Evolutionary conservation across 2,113 vertebrate genomes (phyloP), one percentile per base, ranked within the genome.

Genomic region (Amphilophus citrinellus): DNA sequence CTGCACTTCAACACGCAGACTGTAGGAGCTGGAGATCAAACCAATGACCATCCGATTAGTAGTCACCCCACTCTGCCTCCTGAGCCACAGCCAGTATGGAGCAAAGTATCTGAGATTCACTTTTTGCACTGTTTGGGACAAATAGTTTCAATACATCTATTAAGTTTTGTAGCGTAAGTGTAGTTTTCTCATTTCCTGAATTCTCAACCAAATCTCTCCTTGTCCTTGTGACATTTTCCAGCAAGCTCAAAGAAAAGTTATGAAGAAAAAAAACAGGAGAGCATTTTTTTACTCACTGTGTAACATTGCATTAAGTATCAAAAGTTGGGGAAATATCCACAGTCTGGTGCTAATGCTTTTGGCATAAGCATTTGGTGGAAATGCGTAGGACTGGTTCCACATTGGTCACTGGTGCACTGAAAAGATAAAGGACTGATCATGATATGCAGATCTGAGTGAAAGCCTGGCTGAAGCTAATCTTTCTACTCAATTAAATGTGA

Each of bases 291-390:
- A 14, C 14, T 47, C 2, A 37, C 42, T 32, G 10, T 73, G 27
- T 73, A 53, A 73, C 11, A 53, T 32, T 73, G 53, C 27, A 53
- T 53, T 73, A 32, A 53, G 47, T 32, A 53, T 2, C 56, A 32
- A 73, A 56, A 32, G 27, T 20, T 56, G 27, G 47, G 68, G 68
- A 73, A 32, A 10, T 71, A 71, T 53, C 10, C 24, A 71, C 30
- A 24, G 24, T 7, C 66, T 71, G 66, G 66, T 53, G 66, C 22
- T 53, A 73, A 73, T 53, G 17, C 44, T 53, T 71, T 73, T 71
- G 24, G 66, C 24, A 71, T 71, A 50, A 73, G 44, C 66, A 73
- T 73, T 73, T 73, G 68, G 68, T 73, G 68, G 66, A 73, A 56
- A 73, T 73, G 47, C 32, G 6, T 73, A 27, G 27, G 53, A 73